Percentiles rank a stretch among this genome's conserved stretches.
Conservation (phyloP, 1,140 invertebrate genomes). For the Drosophila ambigua region DNA sequence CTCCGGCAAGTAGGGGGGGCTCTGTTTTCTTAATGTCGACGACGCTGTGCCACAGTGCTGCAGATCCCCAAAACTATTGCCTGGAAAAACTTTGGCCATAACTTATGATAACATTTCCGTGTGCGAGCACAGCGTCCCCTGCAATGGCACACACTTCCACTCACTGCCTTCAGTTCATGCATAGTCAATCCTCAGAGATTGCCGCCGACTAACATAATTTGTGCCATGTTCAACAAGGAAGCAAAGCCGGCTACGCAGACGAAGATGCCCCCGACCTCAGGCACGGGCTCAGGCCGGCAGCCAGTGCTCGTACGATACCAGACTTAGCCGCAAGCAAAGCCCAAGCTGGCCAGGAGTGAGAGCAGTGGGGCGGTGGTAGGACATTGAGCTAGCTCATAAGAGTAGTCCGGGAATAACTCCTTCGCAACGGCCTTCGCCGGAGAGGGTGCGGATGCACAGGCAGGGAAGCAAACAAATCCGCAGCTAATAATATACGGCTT, state of each 20-base stretch:
- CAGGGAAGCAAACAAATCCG: constrained; percentile 60
- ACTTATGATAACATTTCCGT: constrained; percentile 78
- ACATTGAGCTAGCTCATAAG: constrained; percentile 33
- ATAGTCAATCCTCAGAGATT: constrained; percentile 76
- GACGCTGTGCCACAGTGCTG: constrained; percentile 38
- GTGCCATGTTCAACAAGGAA: constrained; percentile 65
- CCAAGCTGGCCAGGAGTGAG: background rate
- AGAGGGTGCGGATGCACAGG: background rate
- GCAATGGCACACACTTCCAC: constrained; percentile 1
- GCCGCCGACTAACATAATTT: constrained; percentile 75
- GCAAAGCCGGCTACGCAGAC: constrained; percentile 7
- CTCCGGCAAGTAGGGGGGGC: no score
- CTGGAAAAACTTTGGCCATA: constrained; percentile 70
- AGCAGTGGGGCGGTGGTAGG: background rate
- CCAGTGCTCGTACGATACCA: constrained; percentile 3
- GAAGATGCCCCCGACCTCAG: constrained; percentile 2
- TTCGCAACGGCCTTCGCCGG: constrained; percentile 32
- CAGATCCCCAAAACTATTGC: constrained; percentile 30
- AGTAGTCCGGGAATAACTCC: constrained; percentile 54
- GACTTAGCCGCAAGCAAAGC: constrained; percentile 36
- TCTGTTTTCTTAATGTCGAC: background rate
- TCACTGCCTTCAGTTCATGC: constrained; percentile 35
- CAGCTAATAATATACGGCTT: constrained; percentile 81
- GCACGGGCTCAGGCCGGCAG: constrained; percentile 3
- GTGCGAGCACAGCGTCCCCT: constrained; percentile 8